Evolutionary conservation across 2,888 invertebrate species (phyloP).

Genomic region (Ophion obscuratus): DNA sequence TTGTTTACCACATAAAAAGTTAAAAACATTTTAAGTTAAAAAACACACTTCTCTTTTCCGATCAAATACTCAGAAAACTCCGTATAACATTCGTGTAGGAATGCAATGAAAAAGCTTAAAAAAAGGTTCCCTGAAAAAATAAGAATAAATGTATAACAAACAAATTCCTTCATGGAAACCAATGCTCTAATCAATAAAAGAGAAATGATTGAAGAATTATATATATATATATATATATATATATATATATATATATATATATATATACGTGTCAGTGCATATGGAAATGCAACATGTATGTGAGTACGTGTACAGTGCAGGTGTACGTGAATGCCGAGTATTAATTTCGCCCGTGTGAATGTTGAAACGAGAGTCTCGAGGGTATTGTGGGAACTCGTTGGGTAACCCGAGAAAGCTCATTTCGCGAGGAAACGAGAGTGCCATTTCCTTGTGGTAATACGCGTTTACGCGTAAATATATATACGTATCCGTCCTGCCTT

Average conservation of each 20-base stretch:
- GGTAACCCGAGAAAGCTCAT: slow-evolving; percentile 54
- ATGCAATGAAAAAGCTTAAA: too few relatives aligned
- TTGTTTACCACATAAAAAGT: too few relatives aligned
- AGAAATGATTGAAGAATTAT: neutral
- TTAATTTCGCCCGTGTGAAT: slow-evolving; percentile 60
- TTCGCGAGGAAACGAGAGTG: slow-evolving; percentile 56
- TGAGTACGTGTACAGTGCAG: neutral
- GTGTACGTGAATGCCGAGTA: slow-evolving; percentile 45
- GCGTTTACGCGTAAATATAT: slow-evolving; percentile 5
- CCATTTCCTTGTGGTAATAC: slow-evolving; percentile 53
- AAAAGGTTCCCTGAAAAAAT: too few relatives aligned
- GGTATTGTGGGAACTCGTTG: slow-evolving; percentile 43
- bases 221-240: too few relatives aligned
- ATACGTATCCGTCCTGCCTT: neutral
- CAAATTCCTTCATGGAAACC: too few relatives aligned
- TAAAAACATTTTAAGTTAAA: too few relatives aligned
- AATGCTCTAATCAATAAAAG: neutral
- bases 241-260: neutral
- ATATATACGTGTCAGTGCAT: neutral
- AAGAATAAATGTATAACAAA: too few relatives aligned
- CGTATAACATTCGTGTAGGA: too few relatives aligned
- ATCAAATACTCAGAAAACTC: too few relatives aligned
- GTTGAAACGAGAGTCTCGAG: slow-evolving; percentile 59
- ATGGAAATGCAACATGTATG: neutral
- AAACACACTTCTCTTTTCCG: too few relatives aligned